phyloP scores from a whole-genome alignment of 2,888 invertebrate species.

The Sinodicranocentrus sp. region DNA sequence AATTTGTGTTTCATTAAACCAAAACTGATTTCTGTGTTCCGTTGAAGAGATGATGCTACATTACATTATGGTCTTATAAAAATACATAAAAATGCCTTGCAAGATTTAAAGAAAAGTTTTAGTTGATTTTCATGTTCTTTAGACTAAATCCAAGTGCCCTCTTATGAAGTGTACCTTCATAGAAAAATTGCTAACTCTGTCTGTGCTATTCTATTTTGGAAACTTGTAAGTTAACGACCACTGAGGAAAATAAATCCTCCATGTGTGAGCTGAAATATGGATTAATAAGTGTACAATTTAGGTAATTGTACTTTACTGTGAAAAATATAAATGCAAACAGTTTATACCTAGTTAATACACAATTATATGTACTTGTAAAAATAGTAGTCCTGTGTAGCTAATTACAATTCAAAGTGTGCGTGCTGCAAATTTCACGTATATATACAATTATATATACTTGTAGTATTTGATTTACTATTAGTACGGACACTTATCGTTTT shows the following conservation, averaged over 20 bases:
- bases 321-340: constrained; percentile 27
- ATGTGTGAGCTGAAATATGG: background rate
- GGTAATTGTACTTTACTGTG: constrained; percentile 17
- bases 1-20: constrained; percentile 69
- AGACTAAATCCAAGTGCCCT: constrained; percentile 53
- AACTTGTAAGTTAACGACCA: constrained; percentile 13
- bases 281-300: constrained; percentile 37
- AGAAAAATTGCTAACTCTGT: constrained; percentile 31
- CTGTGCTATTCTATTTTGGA: constrained; percentile 54
- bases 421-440: too few relatives aligned
- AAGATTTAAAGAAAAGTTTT: constrained; percentile 19
- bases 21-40: constrained; percentile 69
- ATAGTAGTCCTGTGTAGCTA: too few relatives aligned
- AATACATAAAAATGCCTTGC: constrained; percentile 50
- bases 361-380: too few relatives aligned
- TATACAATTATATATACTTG: too few relatives aligned
- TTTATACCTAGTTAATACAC: too few relatives aligned
- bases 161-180: constrained; percentile 64
- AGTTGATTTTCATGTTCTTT: constrained; percentile 14
- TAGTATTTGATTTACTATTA: too few relatives aligned
- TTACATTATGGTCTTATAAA: constrained; percentile 31
- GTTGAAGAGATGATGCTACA: constrained; percentile 37
- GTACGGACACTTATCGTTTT: constrained; percentile 43
- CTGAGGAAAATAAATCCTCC: background rate
- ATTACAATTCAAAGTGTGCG: background rate